phyloP scores from a whole-genome alignment of 2,888 invertebrate genomes.

The Oscheius sp. region DNA sequence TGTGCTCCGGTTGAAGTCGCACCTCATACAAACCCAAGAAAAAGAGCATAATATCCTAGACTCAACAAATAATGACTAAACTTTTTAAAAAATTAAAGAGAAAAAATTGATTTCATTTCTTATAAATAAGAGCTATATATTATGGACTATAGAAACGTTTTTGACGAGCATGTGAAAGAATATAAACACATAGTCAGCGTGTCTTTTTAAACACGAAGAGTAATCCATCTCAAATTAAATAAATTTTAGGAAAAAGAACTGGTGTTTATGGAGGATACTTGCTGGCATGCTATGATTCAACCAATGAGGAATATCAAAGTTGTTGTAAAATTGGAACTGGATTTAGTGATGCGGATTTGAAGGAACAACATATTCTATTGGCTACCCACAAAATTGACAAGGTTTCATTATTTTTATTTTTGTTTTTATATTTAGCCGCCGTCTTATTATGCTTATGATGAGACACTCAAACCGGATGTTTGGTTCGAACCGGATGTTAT shows the following conservation, averaged over 20 bases:
- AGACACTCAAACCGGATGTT: slow-evolving; percentile 81
- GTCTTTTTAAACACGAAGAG: neutral
- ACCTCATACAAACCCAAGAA: too few relatives aligned
- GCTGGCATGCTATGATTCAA: slow-evolving; percentile 88
- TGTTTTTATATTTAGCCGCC: slow-evolving; percentile 36
- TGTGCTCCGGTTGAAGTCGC: too few relatives aligned
- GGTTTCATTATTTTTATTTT: slow-evolving; percentile 27
- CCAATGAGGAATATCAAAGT: slow-evolving; percentile 89
- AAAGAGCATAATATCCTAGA: too few relatives aligned
- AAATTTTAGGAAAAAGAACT: slow-evolving; percentile 81
- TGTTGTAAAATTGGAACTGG: slow-evolving; percentile 94
- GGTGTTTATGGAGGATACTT: slow-evolving; percentile 94
- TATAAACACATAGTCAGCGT: too few relatives aligned
- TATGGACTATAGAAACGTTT: too few relatives aligned
- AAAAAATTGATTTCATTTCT: too few relatives aligned
- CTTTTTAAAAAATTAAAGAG: too few relatives aligned
- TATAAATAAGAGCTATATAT: too few relatives aligned
- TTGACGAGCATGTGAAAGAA: too few relatives aligned
- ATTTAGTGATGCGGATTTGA: slow-evolving; percentile 89
- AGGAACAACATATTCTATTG: slow-evolving; percentile 81
- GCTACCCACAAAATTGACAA: slow-evolving; percentile 80
- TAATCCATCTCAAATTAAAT: neutral
- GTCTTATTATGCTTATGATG: slow-evolving; percentile 82
- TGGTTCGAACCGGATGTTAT: slow-evolving; percentile 88
- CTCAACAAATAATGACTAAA: too few relatives aligned